Conservation (phyloP, 2,797 vertebrate species). For the Monodelphis domestica region DNA sequence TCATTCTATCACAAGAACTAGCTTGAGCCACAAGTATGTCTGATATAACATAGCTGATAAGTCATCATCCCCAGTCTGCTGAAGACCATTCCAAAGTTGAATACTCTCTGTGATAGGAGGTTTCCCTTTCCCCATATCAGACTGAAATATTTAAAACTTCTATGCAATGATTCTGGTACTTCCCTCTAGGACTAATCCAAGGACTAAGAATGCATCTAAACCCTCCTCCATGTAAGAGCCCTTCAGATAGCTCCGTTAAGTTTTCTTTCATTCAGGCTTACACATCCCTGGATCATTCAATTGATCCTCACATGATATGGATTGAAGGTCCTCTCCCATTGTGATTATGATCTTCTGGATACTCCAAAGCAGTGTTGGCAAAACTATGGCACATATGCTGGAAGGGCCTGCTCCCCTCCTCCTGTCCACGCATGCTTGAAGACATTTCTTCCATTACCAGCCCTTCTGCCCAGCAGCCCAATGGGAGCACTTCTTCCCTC, state of each 20-base stretch:
- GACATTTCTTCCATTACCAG: too few species aligned
- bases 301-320: not conserved
- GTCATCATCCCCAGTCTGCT: not conserved
- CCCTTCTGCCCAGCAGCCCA: too few species aligned
- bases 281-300: not conserved
- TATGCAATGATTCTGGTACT: not conserved
- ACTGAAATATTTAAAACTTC: not conserved
- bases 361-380: too few species aligned
- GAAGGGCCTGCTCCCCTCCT: too few species aligned
- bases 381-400: too few species aligned
- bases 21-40: not conserved
- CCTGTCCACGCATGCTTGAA: too few species aligned
- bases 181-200: not conserved
- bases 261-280: not conserved
- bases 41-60: not conserved
- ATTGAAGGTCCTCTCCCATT: not conserved
- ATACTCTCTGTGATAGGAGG: not conserved
- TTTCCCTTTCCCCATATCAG: not conserved
- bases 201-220: not conserved
- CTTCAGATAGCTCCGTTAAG: not conserved
- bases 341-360: not conserved
- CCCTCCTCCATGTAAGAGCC: not conserved
- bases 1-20: not conserved
- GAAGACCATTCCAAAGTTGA: not conserved
- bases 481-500: too few species aligned